Base-by-base conservation (phyloP, 2,797 vertebrate species). In the Myioborus miniatus region DNA sequence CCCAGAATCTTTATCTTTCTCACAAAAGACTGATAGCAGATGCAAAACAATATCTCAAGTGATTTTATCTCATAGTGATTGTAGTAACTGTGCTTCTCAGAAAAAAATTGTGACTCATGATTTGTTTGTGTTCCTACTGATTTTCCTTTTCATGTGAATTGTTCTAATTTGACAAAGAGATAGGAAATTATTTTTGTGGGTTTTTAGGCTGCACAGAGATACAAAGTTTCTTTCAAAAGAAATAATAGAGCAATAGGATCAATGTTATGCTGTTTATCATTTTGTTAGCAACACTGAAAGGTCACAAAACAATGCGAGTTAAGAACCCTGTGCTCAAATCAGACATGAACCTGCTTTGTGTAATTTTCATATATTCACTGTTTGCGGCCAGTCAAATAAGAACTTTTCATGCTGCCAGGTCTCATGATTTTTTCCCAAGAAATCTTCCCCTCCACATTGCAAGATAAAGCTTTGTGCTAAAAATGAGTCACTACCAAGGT, bases 401-500 rank as follows among this genome's bases (percentile, higher is more conserved):
- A 74, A 32, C 2, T 83, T 87, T 22, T 52, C 23, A 24, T 82
- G 9, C 26, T 87, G 22, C 37, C 16, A 37, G 4, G 22, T 91
- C 23, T 5, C 1, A 50, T 12, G 5, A 27, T 58, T 88, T 90
- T 90, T 64, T 36, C 52, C 22, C 49, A 56, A 55, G 18, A 82
- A 77, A 74, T 64, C 12, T 77, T 49, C 23, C 12, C 56, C 12
- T 22, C 12, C 12, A 19, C 3, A 9, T 9, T 69, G 19, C 39
- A 85, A 89, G 17, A 39, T 62, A 36, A 56, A 68, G 6, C 2
- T 71, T 77, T 87, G 41, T 84, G 46, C 23, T 95, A 92, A 95
- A 96, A 96, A 74, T 56, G 10, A 93, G 88, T 89, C 71, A 50
- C 44, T 46, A 59, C 15, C 56, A 89, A 81, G 34, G 83, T 83